phyloP scores from a whole-genome alignment of 37 sponge, comb jelly and placozoan genomes.

The Halichondria panicea region DNA sequence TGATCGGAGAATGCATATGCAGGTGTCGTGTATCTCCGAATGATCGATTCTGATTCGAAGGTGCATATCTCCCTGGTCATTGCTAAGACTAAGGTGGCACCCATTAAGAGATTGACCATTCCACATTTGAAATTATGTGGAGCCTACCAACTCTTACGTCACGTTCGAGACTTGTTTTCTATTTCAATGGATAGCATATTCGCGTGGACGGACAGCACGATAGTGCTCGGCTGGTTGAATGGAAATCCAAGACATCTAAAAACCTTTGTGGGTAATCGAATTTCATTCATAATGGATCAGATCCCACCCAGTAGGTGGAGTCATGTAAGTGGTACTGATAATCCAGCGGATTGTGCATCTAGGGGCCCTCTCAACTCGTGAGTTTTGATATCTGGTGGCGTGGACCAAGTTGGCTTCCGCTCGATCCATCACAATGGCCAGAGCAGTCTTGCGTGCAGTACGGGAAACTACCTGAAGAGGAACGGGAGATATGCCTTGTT shows the following conservation, averaged over 20 bases:
- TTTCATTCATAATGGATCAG: conserved; percentile 7
- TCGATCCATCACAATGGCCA: conserved; percentile 27
- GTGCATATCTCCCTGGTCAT: conserved; percentile 1
- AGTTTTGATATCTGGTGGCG: conserved; percentile 15
- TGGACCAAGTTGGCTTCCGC: not conserved
- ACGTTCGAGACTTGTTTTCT: not conserved
- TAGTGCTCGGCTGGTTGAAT: conserved; percentile 24
- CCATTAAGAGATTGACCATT: conserved; percentile 22
- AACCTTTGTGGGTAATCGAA: conserved; percentile 28
- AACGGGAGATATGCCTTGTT: not conserved
- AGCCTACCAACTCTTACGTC: conserved; percentile 22
- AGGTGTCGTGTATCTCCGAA: conserved; percentile 25
- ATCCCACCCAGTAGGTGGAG: conserved; percentile 7
- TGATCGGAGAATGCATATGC: conserved; percentile 22
- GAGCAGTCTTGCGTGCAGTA: not conserved
- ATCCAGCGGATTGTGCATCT: conserved; percentile 31
- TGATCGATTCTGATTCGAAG: conserved; percentile 6
- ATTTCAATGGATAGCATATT: not conserved
- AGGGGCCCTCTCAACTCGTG: conserved; percentile 22
- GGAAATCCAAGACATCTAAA: conserved; percentile 10
- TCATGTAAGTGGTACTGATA: conserved; percentile 19
- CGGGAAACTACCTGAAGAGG: not conserved
- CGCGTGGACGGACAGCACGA: conserved; percentile 35
- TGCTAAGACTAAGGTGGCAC: conserved; percentile 31
- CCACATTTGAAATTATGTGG: conserved; percentile 25